Percentiles rank a stretch among this genome's conserved stretches.
Conservation (phyloP, 2,113 vertebrate genomes). For the Eretmochelys imbricata region DNA sequence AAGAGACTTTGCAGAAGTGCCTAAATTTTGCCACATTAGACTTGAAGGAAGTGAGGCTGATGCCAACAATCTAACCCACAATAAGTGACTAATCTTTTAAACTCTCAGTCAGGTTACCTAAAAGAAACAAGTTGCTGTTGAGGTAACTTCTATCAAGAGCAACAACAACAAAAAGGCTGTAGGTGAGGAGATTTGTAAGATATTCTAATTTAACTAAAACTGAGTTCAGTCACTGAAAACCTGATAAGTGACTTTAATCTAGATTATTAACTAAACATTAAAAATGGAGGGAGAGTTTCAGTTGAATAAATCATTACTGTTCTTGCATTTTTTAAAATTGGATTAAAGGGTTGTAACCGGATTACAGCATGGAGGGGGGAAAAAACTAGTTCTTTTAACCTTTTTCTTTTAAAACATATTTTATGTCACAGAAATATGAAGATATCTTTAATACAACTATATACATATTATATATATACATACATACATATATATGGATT, state of each 20-base stretch:
- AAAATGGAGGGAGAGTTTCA: slow-evolving; percentile 84
- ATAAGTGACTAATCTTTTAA: slow-evolving; percentile 72
- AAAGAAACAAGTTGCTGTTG: slow-evolving; percentile 69
- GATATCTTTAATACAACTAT: slow-evolving; percentile 86
- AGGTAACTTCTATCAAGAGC: slow-evolving; percentile 73
- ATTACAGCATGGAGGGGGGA: slow-evolving; percentile 82
- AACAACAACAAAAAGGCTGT: slow-evolving; percentile 71
- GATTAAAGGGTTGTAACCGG: slow-evolving; percentile 84
- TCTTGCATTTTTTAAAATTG: slow-evolving; percentile 82
- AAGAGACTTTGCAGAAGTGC: slow-evolving; percentile 90
- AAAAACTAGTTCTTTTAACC: slow-evolving; percentile 82
- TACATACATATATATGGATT: slow-evolving; percentile 85
- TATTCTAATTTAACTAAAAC: slow-evolving; percentile 83
- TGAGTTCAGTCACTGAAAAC: slow-evolving; percentile 81
- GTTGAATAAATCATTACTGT: slow-evolving; percentile 82
- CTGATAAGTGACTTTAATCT: slow-evolving; percentile 84
- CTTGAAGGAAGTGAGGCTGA: slow-evolving; percentile 81
- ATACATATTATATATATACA: slow-evolving; percentile 87
- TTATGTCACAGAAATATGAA: slow-evolving; percentile 87
- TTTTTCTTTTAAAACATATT: slow-evolving; percentile 86
- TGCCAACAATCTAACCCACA: slow-evolving; percentile 77
- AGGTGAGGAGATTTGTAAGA: slow-evolving; percentile 80
- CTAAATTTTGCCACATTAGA: slow-evolving; percentile 89
- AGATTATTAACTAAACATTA: slow-evolving; percentile 80
- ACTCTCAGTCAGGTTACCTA: slow-evolving; percentile 79